Evolutionary conservation across 2,797 vertebrate genomes (phyloP).

Genomic region (Phrynocephalus forsythii): DNA sequence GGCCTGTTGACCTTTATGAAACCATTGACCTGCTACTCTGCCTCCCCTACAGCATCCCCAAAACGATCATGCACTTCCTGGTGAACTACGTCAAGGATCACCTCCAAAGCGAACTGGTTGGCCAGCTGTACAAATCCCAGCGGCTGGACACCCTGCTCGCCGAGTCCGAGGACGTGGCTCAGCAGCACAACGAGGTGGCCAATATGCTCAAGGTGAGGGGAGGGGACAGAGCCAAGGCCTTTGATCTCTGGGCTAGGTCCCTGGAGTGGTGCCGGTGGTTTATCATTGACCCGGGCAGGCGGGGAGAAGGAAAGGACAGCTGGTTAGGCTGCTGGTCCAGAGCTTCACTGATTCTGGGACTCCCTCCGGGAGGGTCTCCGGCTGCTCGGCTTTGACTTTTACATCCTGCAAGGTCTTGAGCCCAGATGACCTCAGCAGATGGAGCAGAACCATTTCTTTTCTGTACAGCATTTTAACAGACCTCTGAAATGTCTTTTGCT

Average conservation of each 20-base stretch:
- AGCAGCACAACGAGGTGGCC: constrained; percentile 83
- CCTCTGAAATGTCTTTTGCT: neutral
- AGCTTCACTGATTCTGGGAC: neutral
- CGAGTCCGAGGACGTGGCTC: constrained; percentile 86
- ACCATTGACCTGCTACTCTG: neutral
- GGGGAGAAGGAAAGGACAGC: neutral
- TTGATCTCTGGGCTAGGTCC: neutral
- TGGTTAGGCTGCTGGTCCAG: neutral
- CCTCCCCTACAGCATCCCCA: constrained; percentile 79
- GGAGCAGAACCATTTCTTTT: neutral
- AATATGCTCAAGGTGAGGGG: constrained; percentile 83
- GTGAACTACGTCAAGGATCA: constrained; percentile 88
- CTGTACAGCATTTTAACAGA: neutral
- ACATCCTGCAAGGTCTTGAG: too few species aligned
- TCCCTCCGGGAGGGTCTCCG: too few species aligned
- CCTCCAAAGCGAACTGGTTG: constrained; percentile 88
- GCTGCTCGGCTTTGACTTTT: neutral
- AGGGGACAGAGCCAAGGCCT: neutral
- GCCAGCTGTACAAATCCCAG: constrained; percentile 84
- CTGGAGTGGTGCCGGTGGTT: too few species aligned
- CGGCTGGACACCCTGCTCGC: constrained; percentile 84
- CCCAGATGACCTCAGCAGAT: neutral
- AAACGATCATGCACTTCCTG: constrained; percentile 89
- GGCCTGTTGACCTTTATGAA: too few species aligned
- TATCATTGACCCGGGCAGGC: neutral